Evolutionary conservation across 2,797 vertebrate genomes (phyloP).

Genomic region (Eleutherodactylus coqui): DNA sequence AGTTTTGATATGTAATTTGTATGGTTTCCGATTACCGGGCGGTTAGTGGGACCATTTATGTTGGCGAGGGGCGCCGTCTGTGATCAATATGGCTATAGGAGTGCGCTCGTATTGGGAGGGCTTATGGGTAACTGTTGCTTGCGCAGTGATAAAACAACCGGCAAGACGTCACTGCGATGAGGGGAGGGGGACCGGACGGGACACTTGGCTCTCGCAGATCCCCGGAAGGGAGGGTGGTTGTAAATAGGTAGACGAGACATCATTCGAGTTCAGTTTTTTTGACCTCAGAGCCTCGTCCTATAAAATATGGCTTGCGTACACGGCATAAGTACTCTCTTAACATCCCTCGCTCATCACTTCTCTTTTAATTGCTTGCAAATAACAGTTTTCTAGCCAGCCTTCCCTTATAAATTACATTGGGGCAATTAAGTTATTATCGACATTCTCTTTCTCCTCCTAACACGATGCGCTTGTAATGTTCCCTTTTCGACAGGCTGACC

Average conservation of each 20-base stretch:
- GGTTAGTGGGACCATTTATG: too few relatives aligned
- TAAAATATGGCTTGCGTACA: constrained; percentile 17
- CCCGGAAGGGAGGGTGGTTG: background rate
- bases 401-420: constrained; percentile 46
- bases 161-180: background rate
- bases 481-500: background rate
- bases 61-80: too few relatives aligned
- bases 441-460: constrained; percentile 32
- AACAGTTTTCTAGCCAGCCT: constrained; percentile 38
- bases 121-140: background rate
- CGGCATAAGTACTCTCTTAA: constrained; percentile 4
- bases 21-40: too few relatives aligned
- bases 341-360: constrained; percentile 26
- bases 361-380: constrained; percentile 48
- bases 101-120: too few relatives aligned
- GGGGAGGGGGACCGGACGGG: background rate
- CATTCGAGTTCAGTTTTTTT: constrained; percentile 15
- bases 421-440: constrained; percentile 40
- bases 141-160: background rate
- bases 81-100: too few relatives aligned
- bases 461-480: constrained; percentile 24
- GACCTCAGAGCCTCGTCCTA: constrained; percentile 17
- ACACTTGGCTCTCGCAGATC: background rate
- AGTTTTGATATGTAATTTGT: too few relatives aligned
- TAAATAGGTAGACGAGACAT: background rate